Conservation (phyloP, 2,888 invertebrate genomes). For the Syrista parreyssii region DNA sequence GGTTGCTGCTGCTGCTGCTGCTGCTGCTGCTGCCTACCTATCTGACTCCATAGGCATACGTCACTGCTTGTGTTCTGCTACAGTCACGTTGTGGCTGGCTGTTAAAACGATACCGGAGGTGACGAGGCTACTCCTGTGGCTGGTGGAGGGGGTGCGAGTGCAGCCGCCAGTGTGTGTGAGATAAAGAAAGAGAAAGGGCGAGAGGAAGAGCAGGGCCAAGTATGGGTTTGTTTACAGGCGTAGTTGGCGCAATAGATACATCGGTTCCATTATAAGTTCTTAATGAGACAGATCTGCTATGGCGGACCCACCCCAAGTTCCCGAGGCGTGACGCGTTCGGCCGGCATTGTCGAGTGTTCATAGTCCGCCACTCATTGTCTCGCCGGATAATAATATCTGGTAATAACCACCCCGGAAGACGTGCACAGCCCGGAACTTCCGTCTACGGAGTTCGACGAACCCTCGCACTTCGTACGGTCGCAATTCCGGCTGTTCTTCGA, state of each 20-base stretch:
- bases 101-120: neutral
- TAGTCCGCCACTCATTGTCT: slow-evolving; percentile 46
- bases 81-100: neutral
- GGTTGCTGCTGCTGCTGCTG: too few relatives aligned
- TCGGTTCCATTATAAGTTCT: slow-evolving; percentile 59
- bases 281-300: slow-evolving; percentile 53
- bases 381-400: slow-evolving; percentile 55
- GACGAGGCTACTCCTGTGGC: neutral
- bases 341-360: slow-evolving; percentile 26
- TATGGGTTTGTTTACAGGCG: neutral
- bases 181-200: neutral
- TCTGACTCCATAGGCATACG: neutral
- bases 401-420: slow-evolving; percentile 30
- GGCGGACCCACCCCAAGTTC: slow-evolving; percentile 1
- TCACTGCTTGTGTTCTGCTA: neutral
- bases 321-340: slow-evolving; percentile 1
- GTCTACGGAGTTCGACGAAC: neutral
- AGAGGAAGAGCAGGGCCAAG: neutral
- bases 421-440: neutral
- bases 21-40: neutral
- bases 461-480: neutral
- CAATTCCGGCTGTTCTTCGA: neutral
- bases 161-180: neutral
- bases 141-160: neutral
- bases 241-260: slow-evolving; percentile 36